phyloP scores from a whole-genome alignment of 2,797 vertebrate species.

The Iguana delicatissima region DNA sequence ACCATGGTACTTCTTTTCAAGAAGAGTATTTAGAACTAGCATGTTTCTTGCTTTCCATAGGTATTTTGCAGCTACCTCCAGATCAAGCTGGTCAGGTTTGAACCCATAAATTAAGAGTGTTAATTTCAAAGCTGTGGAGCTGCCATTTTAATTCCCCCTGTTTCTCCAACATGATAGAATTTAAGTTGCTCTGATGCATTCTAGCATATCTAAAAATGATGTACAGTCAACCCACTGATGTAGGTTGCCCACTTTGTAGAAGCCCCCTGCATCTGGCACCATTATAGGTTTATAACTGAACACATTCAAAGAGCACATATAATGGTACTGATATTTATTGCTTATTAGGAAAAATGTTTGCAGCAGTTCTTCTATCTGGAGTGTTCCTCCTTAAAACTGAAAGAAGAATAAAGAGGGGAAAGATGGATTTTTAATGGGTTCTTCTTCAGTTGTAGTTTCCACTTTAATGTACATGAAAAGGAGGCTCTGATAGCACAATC shows the following conservation, averaged over 20 bases:
- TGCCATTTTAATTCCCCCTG: not conserved
- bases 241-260: not conserved
- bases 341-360: not conserved
- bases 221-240: not conserved
- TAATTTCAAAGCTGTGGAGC: not conserved
- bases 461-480: constrained; percentile 2
- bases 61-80: not conserved
- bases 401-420: not conserved
- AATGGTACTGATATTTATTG: not conserved
- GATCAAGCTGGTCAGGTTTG: not conserved
- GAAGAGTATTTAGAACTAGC: not conserved
- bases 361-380: not conserved
- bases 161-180: not conserved
- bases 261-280: not conserved
- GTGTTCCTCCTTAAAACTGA: not conserved
- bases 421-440: not conserved
- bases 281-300: not conserved
- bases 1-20: not conserved
- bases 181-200: too few relatives aligned
- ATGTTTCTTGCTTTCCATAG: not conserved
- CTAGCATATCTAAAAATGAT: not conserved
- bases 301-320: not conserved
- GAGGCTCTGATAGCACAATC: not conserved
- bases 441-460: not conserved
- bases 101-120: not conserved